phyloP scores from a whole-genome alignment of 2,797 vertebrate genomes.

The Helarctos malayanus region DNA sequence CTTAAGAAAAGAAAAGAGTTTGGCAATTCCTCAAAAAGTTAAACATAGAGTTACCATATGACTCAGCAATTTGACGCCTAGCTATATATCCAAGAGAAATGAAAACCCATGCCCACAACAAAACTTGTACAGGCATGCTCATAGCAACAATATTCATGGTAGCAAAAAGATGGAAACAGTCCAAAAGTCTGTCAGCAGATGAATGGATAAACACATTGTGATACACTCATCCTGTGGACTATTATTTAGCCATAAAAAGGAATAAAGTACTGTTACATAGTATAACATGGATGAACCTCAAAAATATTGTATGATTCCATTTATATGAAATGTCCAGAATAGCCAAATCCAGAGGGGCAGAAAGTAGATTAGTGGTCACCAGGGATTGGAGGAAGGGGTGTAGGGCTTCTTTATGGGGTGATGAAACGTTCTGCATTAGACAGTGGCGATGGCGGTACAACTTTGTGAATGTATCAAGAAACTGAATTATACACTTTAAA shows the following conservation, averaged over 20 bases:
- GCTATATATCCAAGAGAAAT: background rate
- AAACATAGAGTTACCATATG: conserved; percentile 29
- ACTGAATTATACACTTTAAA: background rate
- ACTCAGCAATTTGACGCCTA: background rate
- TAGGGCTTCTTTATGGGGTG: background rate
- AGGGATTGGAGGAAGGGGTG: background rate
- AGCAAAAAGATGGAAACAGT: background rate
- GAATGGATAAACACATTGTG: background rate
- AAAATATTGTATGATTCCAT: conserved; percentile 5
- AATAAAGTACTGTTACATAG: background rate
- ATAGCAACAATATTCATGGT: background rate
- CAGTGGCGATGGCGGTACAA: background rate
- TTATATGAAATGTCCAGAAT: background rate
- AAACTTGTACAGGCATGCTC: background rate
- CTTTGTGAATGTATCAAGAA: background rate
- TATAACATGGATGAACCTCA: background rate
- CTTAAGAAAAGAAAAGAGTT: background rate
- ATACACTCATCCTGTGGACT: background rate
- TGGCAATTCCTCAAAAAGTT: conserved; percentile 24
- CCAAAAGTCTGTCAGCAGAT: background rate
- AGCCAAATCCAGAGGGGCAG: background rate
- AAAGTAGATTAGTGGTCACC: background rate
- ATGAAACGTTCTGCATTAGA: background rate
- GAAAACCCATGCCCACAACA: background rate
- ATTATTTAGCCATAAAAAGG: background rate